Evolutionary conservation across 2,797 vertebrate genomes (phyloP), one percentile per base, ranked within the genome.

Genomic region (Rhyacichthys aspro): DNA sequence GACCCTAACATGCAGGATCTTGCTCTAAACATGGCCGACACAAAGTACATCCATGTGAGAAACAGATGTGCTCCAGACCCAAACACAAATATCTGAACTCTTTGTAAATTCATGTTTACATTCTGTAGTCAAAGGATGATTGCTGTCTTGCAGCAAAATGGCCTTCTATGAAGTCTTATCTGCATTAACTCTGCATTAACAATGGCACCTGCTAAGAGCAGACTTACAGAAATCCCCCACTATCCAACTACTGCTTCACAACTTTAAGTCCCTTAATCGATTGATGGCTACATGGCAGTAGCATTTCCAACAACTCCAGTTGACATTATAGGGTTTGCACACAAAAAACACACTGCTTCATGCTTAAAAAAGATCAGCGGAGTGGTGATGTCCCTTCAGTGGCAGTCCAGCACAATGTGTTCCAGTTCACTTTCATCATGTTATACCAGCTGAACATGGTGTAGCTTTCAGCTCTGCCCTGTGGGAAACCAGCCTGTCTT

Each of bases 391-490:
- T 90, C 90, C 88, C 89, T 82, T 91, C 83, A 69, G 86, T 92
- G 92, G 90, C 84, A 86, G 87, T 86, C 87, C 86, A 82, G 81
- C 82, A 88, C 89, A 90, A 88, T 91, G 86, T 88, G 89, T 90
- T 90, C 86, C 87, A 89, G 88, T 90, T 90, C 85, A 90, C 89
- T 90, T 91, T 91, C 90, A 90, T 90, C 88, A 87, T 91, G 89
- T 90, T 72, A 82, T 89, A 90, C 86, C 88, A 89, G 87, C 84
- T 87, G 88, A 88, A 90, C 88, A 90, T 90, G 89, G 85, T 90
- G 88, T 89, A 87, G 87, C 87, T 90, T 88, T 90, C 89, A 91
- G 90, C 86, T 84, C 83, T 87, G 83, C 88, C 89, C 87, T 89
- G 86, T 90, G 89, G 89, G 90, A 89, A 89, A 87, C 83, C 83